Conservation (phyloP, 2,113 vertebrate species). For the Pandion haliaetus region DNA sequence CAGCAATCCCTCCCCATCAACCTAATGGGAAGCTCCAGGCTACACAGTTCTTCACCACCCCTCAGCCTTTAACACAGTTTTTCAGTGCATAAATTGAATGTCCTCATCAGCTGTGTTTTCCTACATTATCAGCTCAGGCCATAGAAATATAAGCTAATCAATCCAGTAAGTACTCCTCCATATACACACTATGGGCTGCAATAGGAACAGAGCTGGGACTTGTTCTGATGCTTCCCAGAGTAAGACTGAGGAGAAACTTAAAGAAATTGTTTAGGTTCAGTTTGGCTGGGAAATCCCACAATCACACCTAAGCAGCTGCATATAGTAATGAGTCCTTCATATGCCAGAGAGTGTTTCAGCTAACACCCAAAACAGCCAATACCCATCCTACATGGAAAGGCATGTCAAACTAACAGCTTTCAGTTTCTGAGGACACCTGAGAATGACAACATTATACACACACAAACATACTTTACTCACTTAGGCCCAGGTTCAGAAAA, state of each 20-base stretch:
- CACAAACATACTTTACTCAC: not conserved
- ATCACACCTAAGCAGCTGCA: not conserved
- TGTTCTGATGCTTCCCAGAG: not conserved
- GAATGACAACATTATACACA: not conserved
- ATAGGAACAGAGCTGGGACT: not conserved
- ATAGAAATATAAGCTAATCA: not conserved
- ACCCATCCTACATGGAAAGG: not conserved
- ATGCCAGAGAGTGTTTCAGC: not conserved
- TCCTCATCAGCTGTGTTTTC: not conserved
- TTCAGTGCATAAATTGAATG: not conserved
- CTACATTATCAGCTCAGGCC: not conserved
- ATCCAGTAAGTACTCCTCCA: not conserved
- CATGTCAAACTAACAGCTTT: not conserved
- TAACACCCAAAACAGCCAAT: not conserved
- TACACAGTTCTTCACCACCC: not conserved
- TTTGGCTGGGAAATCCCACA: not conserved
- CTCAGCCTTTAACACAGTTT: not conserved
- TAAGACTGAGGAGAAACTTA: not conserved
- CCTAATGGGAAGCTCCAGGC: not conserved
- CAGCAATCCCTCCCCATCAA: not conserved
- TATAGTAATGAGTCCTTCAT: not conserved
- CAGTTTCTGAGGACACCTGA: not conserved
- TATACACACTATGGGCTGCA: not conserved
- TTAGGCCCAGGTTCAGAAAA: not conserved
- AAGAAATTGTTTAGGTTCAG: not conserved